phyloP scores from a whole-genome alignment of 2,888 invertebrate species.

The Drosophila setosimentum region DNA sequence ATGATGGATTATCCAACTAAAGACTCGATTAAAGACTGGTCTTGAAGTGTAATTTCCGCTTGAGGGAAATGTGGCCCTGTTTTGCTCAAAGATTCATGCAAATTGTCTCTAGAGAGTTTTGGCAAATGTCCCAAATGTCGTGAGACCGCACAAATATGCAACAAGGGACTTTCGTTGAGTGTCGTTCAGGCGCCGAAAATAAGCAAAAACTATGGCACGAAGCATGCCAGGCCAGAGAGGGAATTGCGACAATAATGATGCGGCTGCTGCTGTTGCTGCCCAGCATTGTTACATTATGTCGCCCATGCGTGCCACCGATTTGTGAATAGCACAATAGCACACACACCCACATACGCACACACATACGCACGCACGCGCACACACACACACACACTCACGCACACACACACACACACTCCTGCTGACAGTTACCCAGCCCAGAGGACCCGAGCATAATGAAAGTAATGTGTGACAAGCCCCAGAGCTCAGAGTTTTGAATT shows the following conservation, averaged over 20 bases:
- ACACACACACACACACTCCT: constrained; percentile 17
- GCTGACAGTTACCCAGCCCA: constrained; percentile 62
- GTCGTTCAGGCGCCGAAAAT: constrained; percentile 32
- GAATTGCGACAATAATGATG: constrained; percentile 44
- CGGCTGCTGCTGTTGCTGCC: constrained; percentile 31
- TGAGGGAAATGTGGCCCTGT: constrained; percentile 1
- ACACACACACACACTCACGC: constrained; percentile 18
- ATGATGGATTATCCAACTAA: background rate
- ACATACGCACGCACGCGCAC: constrained; percentile 20
- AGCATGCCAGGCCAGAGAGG: constrained; percentile 57
- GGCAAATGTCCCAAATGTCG: constrained; percentile 71
- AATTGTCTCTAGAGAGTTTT: constrained; percentile 59
- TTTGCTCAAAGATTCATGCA: constrained; percentile 56
- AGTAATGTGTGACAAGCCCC: constrained; percentile 81
- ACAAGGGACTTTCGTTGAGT: constrained; percentile 55
- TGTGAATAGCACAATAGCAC: constrained; percentile 53
- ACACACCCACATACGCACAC: constrained; percentile 21
- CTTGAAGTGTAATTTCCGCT: constrained; percentile 28
- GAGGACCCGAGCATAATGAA: constrained; percentile 71
- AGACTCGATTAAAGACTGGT: background rate
- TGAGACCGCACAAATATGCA: constrained; percentile 68
- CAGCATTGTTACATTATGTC: constrained; percentile 54
- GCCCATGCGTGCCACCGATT: constrained; percentile 73
- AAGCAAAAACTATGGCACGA: constrained; percentile 47
- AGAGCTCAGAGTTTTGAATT: constrained; percentile 53